Base-by-base conservation (phyloP, 2,888 invertebrate genomes). In the Gymnoscelis rufifasciata region DNA sequence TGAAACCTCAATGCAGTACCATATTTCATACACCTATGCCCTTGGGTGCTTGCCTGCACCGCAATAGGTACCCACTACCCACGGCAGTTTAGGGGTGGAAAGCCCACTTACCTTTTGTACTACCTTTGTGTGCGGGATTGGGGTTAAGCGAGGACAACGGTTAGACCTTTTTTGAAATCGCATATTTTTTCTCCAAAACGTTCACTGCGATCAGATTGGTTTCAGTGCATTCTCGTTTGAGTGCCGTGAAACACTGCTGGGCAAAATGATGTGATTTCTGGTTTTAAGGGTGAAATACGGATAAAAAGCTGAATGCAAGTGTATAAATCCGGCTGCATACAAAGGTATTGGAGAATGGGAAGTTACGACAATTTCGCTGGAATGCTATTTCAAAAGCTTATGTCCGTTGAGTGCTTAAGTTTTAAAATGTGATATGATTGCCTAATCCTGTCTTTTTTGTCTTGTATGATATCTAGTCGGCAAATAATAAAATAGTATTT, bases 71-170 rank as follows among this genome's bases (percentile, higher is more conserved):
- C 64, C n/a, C n/a, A n/a, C n/a, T n/a, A n/a, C n/a, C n/a, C n/a
- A n/a, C n/a, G n/a, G 64, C 66, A 71, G 76, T 74, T 78, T 76
- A 76, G 68, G 53, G 72, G 70, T 65, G 74, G 74, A 75, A 78
- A 80, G 72, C 77, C 79, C 78, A 78, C 80, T 83, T 78, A 75
- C 78, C 78, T 80, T 71, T 68, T 75, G 73, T 76, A 81, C 79
- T 79, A 80, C 77, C 82, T 81, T 83, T 82, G 78, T 78, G 69
- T 78, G 69, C 59, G 64, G 63, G 60, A 71, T 75, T 74, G 73
- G 74, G 81, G 82, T 82, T 81, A 83, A 83, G 78, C 77, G 59
- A 61, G 74, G 73, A 82, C 82, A 81, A 81, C 78, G 13, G 40
- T 43, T 11, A 52, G 71, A 74, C 73, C 71, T 76, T 81, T 79